A percentile compares a stretch with the other conserved stretches of the same genome.
phyloP scores from a whole-genome alignment of 2,113 vertebrate species.

The Lipophrys pholis region DNA sequence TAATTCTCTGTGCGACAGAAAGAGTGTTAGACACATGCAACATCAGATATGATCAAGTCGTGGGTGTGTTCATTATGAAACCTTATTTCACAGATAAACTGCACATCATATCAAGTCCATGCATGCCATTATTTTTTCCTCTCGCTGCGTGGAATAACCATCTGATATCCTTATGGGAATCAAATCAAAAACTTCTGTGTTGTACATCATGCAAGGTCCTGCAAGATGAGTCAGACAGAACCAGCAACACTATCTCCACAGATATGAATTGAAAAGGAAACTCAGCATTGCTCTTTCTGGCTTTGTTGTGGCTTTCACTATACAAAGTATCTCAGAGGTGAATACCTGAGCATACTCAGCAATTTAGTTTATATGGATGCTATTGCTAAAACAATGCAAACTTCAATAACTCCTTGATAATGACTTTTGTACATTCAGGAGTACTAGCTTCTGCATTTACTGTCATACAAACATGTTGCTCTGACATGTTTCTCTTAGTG shows the following conservation, averaged over 20 bases:
- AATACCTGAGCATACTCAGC: conserved; percentile 55
- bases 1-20: neutral
- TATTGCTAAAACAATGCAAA: conserved; percentile 21
- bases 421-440: neutral
- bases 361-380: conserved; percentile 42
- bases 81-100: conserved; percentile 33
- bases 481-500: conserved; percentile 1
- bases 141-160: conserved; percentile 5
- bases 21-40: neutral
- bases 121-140: conserved; percentile 35
- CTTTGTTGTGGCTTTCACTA: conserved; percentile 21
- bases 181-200: conserved; percentile 47
- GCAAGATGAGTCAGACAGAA: conserved; percentile 21
- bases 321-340: conserved; percentile 41
- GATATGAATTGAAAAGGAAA: conserved; percentile 26
- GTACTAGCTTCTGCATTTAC: conserved; percentile 32
- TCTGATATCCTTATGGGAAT: conserved; percentile 24
- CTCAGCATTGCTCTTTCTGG: conserved; percentile 54
- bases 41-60: conserved; percentile 1
- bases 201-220: conserved; percentile 3
- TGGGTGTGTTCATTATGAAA: conserved; percentile 27
- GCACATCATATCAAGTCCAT: conserved; percentile 29
- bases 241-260: conserved; percentile 11
- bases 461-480: neutral
- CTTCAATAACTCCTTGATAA: too few species aligned